A percentile compares a stretch with the other conserved stretches of the same genome.
These are phyloP conservation scores for Meleagris gallopavo DNA, from an alignment of 2,113 vertebrate species.

Conservation along the genomic window DNA sequence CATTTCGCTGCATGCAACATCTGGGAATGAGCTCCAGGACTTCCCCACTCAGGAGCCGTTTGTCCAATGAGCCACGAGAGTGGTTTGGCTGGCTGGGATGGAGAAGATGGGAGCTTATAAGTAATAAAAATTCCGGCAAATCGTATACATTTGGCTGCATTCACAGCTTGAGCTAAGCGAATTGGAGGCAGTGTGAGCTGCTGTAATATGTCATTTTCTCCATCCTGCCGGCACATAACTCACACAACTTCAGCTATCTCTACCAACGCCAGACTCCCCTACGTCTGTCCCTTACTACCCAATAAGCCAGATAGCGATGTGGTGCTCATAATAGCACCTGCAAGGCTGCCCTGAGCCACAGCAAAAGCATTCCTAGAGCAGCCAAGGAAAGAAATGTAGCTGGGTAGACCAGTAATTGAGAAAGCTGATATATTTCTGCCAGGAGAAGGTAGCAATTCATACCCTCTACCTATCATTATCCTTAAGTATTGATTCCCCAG, in stretches of 20 bases:
- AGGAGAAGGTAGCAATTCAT: background rate
- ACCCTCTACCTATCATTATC: slow-evolving; percentile 2
- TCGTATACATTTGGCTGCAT: background rate
- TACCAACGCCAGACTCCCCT: background rate
- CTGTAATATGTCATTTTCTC: slow-evolving; percentile 17
- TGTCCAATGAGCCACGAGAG: background rate
- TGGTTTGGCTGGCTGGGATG: background rate
- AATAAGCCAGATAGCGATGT: background rate
- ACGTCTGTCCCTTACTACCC: background rate
- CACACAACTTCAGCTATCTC: background rate
- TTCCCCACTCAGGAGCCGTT: background rate
- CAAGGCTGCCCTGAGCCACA: background rate
- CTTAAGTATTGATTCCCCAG: slow-evolving; percentile 20
- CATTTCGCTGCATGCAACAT: background rate
- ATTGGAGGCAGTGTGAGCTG: background rate
- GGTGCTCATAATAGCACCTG: background rate
- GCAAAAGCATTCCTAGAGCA: background rate
- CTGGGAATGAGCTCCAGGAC: background rate
- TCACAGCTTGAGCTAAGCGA: slow-evolving; percentile 37
- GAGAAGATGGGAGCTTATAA: slow-evolving; percentile 15
- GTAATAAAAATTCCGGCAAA: slow-evolving; percentile 21
- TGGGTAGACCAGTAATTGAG: background rate
- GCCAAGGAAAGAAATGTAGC: background rate
- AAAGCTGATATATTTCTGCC: slow-evolving; percentile 8
- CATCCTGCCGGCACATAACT: slow-evolving; percentile 3